Evolutionary conservation across 2,797 vertebrate species (phyloP), one percentile per base, ranked within the genome.

Genomic region (Fundulus diaphanus): DNA sequence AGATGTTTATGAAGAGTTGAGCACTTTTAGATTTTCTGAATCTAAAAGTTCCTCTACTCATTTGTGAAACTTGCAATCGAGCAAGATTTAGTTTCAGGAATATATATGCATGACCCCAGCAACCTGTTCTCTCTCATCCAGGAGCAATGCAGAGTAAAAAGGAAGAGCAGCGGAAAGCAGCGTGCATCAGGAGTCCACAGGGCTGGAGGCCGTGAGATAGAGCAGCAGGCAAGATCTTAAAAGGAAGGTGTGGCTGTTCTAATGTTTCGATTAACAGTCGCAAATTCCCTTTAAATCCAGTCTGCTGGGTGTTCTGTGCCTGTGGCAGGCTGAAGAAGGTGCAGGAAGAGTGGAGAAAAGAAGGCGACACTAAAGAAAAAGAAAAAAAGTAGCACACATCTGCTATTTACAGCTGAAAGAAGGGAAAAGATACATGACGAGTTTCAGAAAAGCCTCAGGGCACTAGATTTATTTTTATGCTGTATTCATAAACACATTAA

Each of bases 281-380:
- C 95, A 96, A 96, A 96, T 96, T 96, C 95, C 95, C 95, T 96
- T 96, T 96, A 96, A 95, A 96, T 94, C 95, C 95, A 95, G 95
- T 95, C 95, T 95, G 95, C 94, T 96, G 95, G 92, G 95, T 81
- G 88, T 92, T 93, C 94, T 91, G 88, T 87, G 90, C 83, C 84
- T 72, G 85, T 11, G 61, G 84, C 76, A 33, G 69, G 75, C 77
- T 73, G 79, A 65, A 48, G 77, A n/a, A 76, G 59, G 82, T 82
- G 56, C 70, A 74, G 35, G 65, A 67, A 37, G 72, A 57, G 52
- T 22, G 52, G 46, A 77, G 56, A 63, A 54, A 68, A 70, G 42
- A 72, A 8, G 59, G 68, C 65, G 48, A 73, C 74, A 75, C 67
- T 49, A 61, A 81, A 35, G 72, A 42, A 76, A 70, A 77, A 56